Evolutionary conservation across 2,888 invertebrate species (phyloP), one percentile per base, ranked within the genome.

Genomic region (Cataglyphis albicans): DNA sequence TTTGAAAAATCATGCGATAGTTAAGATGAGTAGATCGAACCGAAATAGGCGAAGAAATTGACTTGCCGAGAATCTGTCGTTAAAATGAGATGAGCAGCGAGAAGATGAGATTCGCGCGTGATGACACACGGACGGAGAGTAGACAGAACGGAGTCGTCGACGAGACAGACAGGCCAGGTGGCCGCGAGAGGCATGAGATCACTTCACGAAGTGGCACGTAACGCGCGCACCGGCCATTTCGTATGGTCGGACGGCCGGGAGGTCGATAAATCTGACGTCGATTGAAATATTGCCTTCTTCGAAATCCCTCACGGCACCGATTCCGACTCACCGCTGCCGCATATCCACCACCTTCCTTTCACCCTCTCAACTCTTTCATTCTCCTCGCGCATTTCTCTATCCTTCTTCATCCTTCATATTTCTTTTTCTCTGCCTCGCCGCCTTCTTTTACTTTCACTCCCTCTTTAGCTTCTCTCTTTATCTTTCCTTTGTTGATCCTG

Each of bases 271-370:
- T 90, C 86, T 84, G 89, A 90, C 89, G 84, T 88, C 90, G 89
- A 90, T 89, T 90, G 89, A 90, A 90, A 89, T 90, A 90, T 90
- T 84, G 89, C 90, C 88, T 90, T 85, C 90, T 89, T 88, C 90
- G 90, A 89, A 88, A 88, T 90, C 90, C 89, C 89, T 82, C 83
- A 87, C 81, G 83, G 90, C 89, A 80, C 87, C 82, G 89, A 90
- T 89, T 88, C 84, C 72, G 82, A 81, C 78, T 84, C 65, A 72
- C 83, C 83, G 82, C 81, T 18, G 80, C 35, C 87, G 59, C 68
- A 41, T 57, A 76, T 57, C 57, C 18, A 38, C 59, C 63, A 67
- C 44, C n/a, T 73, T 10, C 63, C 32, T 18, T 65, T 63, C 65
- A 32, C 38, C 41, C 41, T 41, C 57, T 55, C 80, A 52, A 1